Conservation (phyloP, 2,888 invertebrate genomes). For the Agrilus cyanescens region DNA sequence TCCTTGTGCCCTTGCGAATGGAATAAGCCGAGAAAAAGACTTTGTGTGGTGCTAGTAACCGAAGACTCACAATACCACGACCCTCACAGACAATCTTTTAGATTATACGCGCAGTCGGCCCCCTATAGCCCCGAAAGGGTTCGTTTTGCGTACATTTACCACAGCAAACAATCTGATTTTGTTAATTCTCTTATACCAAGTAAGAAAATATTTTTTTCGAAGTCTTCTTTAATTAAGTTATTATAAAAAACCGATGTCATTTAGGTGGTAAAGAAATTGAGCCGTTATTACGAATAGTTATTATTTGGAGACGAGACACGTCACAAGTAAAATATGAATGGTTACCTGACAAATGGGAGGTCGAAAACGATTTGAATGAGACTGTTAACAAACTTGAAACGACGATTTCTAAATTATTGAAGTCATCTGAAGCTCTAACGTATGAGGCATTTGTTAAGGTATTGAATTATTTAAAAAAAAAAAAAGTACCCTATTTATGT, state of each 20-base stretch:
- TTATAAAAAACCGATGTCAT: constrained; percentile 23
- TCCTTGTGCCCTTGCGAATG: constrained; percentile 83
- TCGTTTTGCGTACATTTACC: constrained; percentile 79
- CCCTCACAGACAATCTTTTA: constrained; percentile 52
- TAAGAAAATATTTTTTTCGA: constrained; percentile 18
- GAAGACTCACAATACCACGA: constrained; percentile 47
- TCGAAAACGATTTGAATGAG: constrained; percentile 48
- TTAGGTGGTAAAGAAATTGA: constrained; percentile 49
- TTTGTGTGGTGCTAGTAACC: constrained; percentile 73
- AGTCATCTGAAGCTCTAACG: constrained; percentile 60
- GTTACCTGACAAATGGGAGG: constrained; percentile 61
- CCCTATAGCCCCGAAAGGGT: constrained; percentile 57
- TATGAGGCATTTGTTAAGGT: constrained; percentile 73
- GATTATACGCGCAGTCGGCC: constrained; percentile 57
- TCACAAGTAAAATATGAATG: constrained; percentile 86
- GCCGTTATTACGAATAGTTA: constrained; percentile 66
- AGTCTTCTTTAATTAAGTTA: not conserved
- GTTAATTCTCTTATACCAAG: constrained; percentile 59
- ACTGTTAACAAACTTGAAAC: constrained; percentile 62
- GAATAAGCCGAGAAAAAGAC: constrained; percentile 59
- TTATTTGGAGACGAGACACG: constrained; percentile 81
- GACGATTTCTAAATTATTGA: constrained; percentile 57
- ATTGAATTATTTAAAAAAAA: constrained; percentile 8
- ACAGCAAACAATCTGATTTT: constrained; percentile 73
- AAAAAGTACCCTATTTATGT: not conserved